Evolutionary conservation across 2,888 invertebrate species (phyloP), one percentile per base, ranked within the genome.

Genomic region (Himalopsyche kuldschensis): DNA sequence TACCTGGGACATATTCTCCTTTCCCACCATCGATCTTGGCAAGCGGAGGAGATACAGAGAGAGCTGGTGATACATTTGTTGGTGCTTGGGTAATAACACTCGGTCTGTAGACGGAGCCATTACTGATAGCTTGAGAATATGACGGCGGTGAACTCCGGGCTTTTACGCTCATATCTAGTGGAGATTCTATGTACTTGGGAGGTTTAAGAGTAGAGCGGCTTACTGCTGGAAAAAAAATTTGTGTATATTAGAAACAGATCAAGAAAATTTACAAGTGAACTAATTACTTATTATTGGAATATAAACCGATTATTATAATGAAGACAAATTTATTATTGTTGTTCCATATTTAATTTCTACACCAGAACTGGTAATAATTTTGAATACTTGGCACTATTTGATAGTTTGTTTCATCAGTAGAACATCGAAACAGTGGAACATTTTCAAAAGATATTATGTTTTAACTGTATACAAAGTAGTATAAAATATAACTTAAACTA

Each of bases 81-180:
- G 85, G 83, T 8, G 92, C 90, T 90, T 94, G 90, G 8, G 93
- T 93, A 87, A 95, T 95, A 87, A 95, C 95, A 30, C 95, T 93
- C 46, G 95, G 94, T 78, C 94, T 89, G 86, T 88, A 90, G 41
- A 87, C 78, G 15, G 84, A 82, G 41, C 81, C 82, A 79, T 86
- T 88, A 87, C 88, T 90, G 85, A 91, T 89, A 41, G 91, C 90
- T 86, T 91, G 91, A 82, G 90, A 91, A 89, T 94, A 94, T 2
- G 94, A 93, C 75, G 94, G 94, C 4, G 94, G 94, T 47, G 93
- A 91, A 0, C 93, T 93, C 24, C 93, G 89, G 0, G 80, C 78
- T 82, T 93, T 90, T 78, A 94, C 90, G 83, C 93, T 90, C 94
- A 94, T 94, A 88, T 94, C 94, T 79, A 94, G 91, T 0, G 94